Conservation (phyloP, 2,797 vertebrate genomes). For the Paratrypauchen microcephalus region DNA sequence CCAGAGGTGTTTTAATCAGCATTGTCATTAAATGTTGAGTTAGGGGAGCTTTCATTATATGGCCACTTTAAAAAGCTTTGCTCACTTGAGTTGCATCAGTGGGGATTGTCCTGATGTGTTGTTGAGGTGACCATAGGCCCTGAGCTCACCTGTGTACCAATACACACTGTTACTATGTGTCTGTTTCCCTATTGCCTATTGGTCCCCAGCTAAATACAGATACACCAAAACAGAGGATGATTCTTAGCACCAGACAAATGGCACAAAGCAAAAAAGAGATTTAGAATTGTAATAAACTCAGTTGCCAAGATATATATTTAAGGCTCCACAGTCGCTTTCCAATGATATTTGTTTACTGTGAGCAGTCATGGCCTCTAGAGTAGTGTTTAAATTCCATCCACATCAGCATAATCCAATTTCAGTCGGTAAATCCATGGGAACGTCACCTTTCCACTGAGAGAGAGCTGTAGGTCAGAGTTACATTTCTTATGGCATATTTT, state of each 20-base stretch:
- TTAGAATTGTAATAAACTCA: not conserved
- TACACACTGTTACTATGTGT: conserved; percentile 61
- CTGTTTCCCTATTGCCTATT: conserved; percentile 41
- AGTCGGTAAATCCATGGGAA: not conserved
- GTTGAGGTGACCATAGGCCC: conserved; percentile 48
- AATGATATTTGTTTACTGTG: conserved; percentile 7
- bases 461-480: not conserved
- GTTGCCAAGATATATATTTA: not conserved
- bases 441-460: not conserved
- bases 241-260: not conserved
- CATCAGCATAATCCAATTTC: not conserved
- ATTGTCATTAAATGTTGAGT: conserved; percentile 30
- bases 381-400: conserved; percentile 2
- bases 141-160: conserved; percentile 82
- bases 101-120: conserved; percentile 51
- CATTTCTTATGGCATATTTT: not conserved
- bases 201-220: conserved; percentile 48
- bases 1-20: conserved; percentile 42
- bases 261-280: not conserved
- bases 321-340: not conserved
- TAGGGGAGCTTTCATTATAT: conserved; percentile 12
- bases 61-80: conserved; percentile 9
- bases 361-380: not conserved
- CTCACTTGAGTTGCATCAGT: conserved; percentile 32
- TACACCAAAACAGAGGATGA: conserved; percentile 29